phyloP scores from a whole-genome alignment of 2,113 vertebrate species.

The Synodontis membranacea region DNA sequence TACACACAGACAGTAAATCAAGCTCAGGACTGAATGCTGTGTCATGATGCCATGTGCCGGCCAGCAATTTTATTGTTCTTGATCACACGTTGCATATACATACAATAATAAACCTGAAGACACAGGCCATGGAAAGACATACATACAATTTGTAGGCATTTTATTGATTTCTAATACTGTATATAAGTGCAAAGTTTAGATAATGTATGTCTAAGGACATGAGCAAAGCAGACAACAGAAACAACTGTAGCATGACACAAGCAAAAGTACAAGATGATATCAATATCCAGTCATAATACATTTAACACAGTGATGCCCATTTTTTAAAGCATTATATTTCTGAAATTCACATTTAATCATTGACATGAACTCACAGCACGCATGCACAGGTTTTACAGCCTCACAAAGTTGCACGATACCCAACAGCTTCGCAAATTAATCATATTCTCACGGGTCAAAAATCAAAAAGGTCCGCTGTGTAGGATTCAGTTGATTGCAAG shows the following conservation, averaged over 20 bases:
- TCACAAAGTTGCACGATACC: background rate
- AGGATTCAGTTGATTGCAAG: no score
- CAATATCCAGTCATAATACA: background rate
- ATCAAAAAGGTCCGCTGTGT: no score
- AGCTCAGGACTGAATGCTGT: background rate
- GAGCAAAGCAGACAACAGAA: background rate
- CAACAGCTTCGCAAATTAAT: background rate
- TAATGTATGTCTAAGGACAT: background rate
- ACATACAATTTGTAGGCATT: background rate
- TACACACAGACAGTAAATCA: background rate
- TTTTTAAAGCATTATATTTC: background rate
- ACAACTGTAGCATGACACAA: background rate
- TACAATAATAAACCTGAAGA: background rate
- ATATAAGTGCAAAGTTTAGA: conserved; percentile 1
- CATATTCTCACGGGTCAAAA: conserved; percentile 5
- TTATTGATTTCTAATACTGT: conserved; percentile 5
- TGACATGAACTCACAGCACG: background rate
- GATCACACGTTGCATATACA: background rate
- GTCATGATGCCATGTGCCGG: background rate
- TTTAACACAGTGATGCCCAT: background rate
- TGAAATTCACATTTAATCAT: background rate
- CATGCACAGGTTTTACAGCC: background rate
- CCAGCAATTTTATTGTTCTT: background rate
- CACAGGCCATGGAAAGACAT: background rate
- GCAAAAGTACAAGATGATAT: background rate